A percentile compares a stretch with the other conserved stretches of the same genome.
phyloP scores from a whole-genome alignment of 30 jellyfish, hydroid and myxozoan species.

The Haliclystus octoradiatus region DNA sequence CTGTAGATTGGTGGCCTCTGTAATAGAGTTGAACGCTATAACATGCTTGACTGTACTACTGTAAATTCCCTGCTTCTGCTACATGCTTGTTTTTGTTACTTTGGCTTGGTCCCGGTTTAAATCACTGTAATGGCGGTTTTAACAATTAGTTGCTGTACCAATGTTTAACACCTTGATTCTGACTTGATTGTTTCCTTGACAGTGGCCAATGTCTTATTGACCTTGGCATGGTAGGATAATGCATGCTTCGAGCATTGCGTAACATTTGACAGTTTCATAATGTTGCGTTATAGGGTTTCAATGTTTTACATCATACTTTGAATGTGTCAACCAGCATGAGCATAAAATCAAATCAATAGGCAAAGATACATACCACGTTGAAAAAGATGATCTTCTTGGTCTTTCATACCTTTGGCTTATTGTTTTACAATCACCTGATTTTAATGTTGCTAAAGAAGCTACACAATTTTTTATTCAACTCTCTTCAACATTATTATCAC shows the following conservation, averaged over 20 bases:
- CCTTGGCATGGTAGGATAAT: background rate
- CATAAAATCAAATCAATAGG: constrained; percentile 54
- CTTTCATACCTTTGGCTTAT: constrained; percentile 60
- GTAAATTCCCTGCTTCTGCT: no score
- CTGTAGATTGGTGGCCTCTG: no score
- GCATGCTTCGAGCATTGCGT: background rate
- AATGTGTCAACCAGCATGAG: constrained; percentile 53
- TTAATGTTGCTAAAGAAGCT: constrained; percentile 69
- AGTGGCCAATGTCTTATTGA: no score
- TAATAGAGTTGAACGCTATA: no score
- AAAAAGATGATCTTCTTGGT: constrained; percentile 75
- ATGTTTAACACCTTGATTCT: no score
- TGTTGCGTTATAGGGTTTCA: constrained; percentile 37
- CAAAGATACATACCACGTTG: constrained; percentile 33
- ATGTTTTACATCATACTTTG: constrained; percentile 73
- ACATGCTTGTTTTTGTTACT: no score
- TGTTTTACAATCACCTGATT: constrained; percentile 58
- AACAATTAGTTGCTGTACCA: no score
- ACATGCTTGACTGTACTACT: no score
- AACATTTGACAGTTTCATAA: background rate
- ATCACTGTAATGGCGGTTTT: no score
- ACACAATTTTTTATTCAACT: constrained; percentile 69
- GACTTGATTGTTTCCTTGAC: no score
- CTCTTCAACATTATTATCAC: constrained; percentile 47
- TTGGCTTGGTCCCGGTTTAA: no score